phyloP scores from a whole-genome alignment of 2,888 invertebrate species.

The Tillus elongatus region DNA sequence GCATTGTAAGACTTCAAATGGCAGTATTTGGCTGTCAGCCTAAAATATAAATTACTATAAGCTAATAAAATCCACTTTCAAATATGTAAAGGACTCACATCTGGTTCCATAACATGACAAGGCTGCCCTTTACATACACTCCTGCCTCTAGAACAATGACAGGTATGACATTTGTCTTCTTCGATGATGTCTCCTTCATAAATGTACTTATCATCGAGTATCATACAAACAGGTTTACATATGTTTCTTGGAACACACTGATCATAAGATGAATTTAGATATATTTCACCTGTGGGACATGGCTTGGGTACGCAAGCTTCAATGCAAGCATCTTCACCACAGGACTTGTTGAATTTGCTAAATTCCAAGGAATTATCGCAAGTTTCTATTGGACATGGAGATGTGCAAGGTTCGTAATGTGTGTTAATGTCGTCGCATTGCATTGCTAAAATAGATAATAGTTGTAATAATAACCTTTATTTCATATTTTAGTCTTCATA shows the following conservation, averaged over 20 bases:
- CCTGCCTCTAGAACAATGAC: constrained; percentile 62
- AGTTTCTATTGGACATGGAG: constrained; percentile 73
- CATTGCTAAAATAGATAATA: constrained; percentile 61
- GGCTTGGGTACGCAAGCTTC: constrained; percentile 74
- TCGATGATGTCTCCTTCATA: constrained; percentile 67
- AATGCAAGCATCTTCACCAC: constrained; percentile 65
- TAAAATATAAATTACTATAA: too few relatives aligned
- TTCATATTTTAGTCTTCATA: too few relatives aligned
- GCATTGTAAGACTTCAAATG: constrained; percentile 47
- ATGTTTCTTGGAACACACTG: constrained; percentile 67
- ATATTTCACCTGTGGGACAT: constrained; percentile 67
- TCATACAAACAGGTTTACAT: constrained; percentile 63
- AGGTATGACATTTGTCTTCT: constrained; percentile 71
- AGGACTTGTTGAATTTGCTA: constrained; percentile 53
- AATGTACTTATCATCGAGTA: constrained; percentile 55
- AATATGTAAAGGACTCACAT: too few relatives aligned
- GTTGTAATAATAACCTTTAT: too few relatives aligned
- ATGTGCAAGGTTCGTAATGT: constrained; percentile 70
- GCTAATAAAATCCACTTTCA: too few relatives aligned
- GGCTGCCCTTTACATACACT: constrained; percentile 64
- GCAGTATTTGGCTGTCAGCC: too few relatives aligned
- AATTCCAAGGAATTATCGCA: constrained; percentile 71
- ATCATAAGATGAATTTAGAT: constrained; percentile 55
- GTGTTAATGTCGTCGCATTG: constrained; percentile 79
- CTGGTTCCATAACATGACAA: too few relatives aligned